Evolutionary conservation across 1,140 invertebrate genomes (phyloP).

Genomic region (Calephelis nemesis): DNA sequence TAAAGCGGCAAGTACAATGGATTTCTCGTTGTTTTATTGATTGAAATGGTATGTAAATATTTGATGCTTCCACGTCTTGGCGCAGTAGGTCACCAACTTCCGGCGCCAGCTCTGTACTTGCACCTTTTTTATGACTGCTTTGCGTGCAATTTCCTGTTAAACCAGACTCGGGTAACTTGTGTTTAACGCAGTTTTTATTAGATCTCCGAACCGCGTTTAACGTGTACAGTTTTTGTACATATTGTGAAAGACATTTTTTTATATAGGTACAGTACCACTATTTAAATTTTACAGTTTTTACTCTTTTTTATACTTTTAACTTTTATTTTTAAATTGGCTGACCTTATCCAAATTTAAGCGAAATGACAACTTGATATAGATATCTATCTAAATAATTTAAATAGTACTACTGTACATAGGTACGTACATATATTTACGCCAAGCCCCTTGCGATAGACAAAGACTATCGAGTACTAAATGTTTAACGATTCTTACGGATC

Average conservation of each 20-base stretch:
- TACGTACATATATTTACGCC: too few relatives aligned
- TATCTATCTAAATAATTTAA: too few relatives aligned
- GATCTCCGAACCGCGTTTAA: background rate
- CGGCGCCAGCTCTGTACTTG: constrained; percentile 29
- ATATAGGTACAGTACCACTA: background rate
- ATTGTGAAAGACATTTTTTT: background rate
- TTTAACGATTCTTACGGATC: too few relatives aligned
- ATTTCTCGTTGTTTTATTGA: background rate
- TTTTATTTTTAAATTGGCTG: too few relatives aligned
- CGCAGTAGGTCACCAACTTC: constrained; percentile 28
- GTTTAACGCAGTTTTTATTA: constrained; percentile 1
- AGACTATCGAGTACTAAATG: too few relatives aligned
- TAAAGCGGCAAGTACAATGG: background rate
- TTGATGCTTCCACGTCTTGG: constrained; percentile 17
- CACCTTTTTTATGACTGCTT: constrained; percentile 19
- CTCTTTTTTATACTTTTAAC: too few relatives aligned
- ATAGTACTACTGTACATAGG: too few relatives aligned
- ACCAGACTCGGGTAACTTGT: constrained; percentile 1
- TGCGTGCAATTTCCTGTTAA: constrained; percentile 13
- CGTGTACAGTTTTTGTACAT: background rate
- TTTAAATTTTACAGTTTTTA: too few relatives aligned
- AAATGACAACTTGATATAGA: too few relatives aligned
- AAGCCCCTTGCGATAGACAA: too few relatives aligned
- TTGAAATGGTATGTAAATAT: constrained; percentile 19
- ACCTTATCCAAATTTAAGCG: too few relatives aligned